Evolutionary conservation across 2,888 invertebrate species (phyloP).

Genomic region (Baccha elongata): DNA sequence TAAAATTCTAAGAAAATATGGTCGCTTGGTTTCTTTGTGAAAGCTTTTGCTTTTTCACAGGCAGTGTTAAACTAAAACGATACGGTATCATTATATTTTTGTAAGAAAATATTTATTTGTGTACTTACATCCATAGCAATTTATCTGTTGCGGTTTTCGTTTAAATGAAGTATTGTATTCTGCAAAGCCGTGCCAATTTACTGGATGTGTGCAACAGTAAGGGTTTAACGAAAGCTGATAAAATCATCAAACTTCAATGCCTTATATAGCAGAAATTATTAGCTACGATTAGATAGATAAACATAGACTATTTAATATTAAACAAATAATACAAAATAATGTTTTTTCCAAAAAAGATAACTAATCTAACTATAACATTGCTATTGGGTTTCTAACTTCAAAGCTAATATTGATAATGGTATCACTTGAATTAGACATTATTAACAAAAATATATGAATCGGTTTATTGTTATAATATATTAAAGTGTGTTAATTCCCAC

Average conservation of each 20-base stretch:
- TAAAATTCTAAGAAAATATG: slow-evolving; percentile 92
- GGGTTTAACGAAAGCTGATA: not conserved
- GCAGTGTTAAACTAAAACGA: slow-evolving; percentile 87
- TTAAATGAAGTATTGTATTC: not conserved
- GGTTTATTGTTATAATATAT: no score
- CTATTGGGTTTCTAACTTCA: no score
- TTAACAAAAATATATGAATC: no score
- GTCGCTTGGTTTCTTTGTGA: slow-evolving; percentile 90
- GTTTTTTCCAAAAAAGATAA: no score
- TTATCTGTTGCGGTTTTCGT: not conserved
- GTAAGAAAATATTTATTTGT: not conserved
- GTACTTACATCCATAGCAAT: slow-evolving; percentile 49
- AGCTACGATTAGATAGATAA: not conserved
- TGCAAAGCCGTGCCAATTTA: not conserved
- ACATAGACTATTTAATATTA: not conserved
- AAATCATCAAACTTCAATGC: not conserved
- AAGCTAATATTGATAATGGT: no score
- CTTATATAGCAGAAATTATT: slow-evolving; percentile 1
- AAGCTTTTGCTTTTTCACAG: slow-evolving; percentile 88
- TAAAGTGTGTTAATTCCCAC: no score
- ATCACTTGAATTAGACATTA: no score
- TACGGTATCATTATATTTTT: not conserved
- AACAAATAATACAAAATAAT: no score
- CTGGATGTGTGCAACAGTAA: not conserved
- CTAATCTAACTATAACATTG: no score